A percentile compares a stretch with the other conserved stretches of the same genome.
These are phyloP conservation scores for Gonioctena quinquepunctata DNA, from an alignment of 1,140 invertebrate genomes.

Conservation along the genomic window DNA sequence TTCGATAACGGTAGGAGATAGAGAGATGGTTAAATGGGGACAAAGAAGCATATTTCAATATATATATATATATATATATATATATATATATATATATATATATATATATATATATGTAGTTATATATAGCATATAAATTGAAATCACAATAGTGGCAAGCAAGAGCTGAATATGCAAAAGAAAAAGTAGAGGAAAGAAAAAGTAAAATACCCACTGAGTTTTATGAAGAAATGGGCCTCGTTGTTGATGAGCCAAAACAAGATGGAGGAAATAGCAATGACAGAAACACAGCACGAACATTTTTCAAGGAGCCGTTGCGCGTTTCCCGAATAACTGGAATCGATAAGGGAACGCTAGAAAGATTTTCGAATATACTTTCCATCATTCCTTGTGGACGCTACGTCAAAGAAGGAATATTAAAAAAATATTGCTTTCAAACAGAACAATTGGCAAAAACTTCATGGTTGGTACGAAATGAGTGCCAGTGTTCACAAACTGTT, in stretches of 20 bases:
- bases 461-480: conserved; percentile 20
- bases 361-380: conserved; percentile 24
- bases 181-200: conserved; percentile 13
- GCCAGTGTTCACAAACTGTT: conserved; percentile 14
- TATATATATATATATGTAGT: too few relatives aligned
- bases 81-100: too few relatives aligned
- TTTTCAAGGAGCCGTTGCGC: conserved; percentile 45
- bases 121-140: conserved; percentile 16
- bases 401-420: background rate
- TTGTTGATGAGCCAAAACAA: conserved; percentile 49
- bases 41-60: too few relatives aligned
- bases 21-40: too few relatives aligned
- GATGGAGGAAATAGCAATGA: conserved; percentile 51
- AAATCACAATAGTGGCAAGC: conserved; percentile 14
- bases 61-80: too few relatives aligned
- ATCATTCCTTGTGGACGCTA: background rate
- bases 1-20: too few relatives aligned
- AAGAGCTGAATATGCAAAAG: conserved; percentile 13
- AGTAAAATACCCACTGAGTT: background rate
- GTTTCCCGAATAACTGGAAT: conserved; percentile 45
- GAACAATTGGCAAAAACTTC: background rate
- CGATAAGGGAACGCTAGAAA: conserved; percentile 38
- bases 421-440: conserved; percentile 4
- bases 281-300: conserved; percentile 51
- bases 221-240: conserved; percentile 30